Percentiles rank a stretch among this genome's conserved stretches.
phyloP scores from a whole-genome alignment of 2,888 invertebrate species.

The Lochmaea crataegi region DNA sequence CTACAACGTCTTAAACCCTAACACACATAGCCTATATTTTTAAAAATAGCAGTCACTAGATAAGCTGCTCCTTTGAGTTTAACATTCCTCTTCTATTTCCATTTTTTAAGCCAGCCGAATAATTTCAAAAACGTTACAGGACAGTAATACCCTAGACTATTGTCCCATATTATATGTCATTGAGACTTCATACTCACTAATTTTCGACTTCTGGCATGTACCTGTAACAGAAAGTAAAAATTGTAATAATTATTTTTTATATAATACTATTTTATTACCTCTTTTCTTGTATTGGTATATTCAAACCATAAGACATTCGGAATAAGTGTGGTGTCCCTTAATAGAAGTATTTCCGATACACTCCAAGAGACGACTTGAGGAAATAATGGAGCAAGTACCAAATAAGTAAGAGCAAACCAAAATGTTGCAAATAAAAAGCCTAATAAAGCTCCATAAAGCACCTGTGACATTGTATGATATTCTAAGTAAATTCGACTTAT shows the following conservation, averaged over 20 bases:
- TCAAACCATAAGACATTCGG: conserved; percentile 95
- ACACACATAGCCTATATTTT: conserved; percentile 33
- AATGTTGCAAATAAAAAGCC: conserved; percentile 80
- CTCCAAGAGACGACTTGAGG: conserved; percentile 87
- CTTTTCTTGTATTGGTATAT: conserved; percentile 87
- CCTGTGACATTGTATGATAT: conserved; percentile 87
- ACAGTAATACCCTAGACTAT: conserved; percentile 45
- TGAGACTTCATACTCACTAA: conserved; percentile 84
- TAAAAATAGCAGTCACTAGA: conserved; percentile 30
- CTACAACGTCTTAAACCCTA: conserved; percentile 30
- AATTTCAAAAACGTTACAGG: conserved; percentile 34
- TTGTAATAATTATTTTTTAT: background rate
- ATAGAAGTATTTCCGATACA: conserved; percentile 84
- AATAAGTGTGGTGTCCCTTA: conserved; percentile 90
- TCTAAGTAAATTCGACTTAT: conserved; percentile 84
- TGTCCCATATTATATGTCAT: conserved; percentile 75
- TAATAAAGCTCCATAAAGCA: conserved; percentile 80
- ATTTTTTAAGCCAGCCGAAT: conserved; percentile 32
- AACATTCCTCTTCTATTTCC: conserved; percentile 21
- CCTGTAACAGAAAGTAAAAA: background rate
- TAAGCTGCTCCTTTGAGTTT: conserved; percentile 26
- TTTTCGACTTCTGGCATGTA: conserved; percentile 77
- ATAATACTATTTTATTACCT: conserved; percentile 69
- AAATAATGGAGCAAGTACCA: conserved; percentile 85
- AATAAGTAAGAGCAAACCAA: conserved; percentile 86